Percentiles rank a stretch among this genome's conserved stretches.
Conservation (phyloP, 35 echinoderm and acorn worm species). For the Heliocidaris tuberculata region DNA sequence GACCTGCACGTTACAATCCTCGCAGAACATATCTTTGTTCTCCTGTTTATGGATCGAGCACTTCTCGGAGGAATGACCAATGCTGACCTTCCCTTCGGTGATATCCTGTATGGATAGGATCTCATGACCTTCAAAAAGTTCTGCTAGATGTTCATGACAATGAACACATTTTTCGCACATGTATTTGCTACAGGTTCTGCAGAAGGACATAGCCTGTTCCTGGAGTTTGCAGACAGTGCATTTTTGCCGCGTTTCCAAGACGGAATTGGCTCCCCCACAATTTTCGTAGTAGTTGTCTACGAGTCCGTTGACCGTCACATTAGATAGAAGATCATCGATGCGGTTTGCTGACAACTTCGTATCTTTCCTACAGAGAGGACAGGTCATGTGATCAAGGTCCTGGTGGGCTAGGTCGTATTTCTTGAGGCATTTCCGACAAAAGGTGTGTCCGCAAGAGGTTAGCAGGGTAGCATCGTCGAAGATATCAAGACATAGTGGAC, state of each 20-base stretch:
- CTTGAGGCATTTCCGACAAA: not conserved
- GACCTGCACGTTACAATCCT: no score
- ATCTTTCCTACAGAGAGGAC: not conserved
- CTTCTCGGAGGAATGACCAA: no score
- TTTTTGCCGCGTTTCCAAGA: not conserved
- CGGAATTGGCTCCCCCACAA: not conserved
- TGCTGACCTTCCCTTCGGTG: no score
- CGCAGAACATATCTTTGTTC: no score
- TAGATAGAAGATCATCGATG: not conserved
- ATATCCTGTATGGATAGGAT: no score
- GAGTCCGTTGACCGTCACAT: not conserved
- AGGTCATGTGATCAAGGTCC: not conserved
- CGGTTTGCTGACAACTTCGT: not conserved
- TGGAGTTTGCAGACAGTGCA: not conserved
- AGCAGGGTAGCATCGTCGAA: not conserved
- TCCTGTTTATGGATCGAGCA: no score
- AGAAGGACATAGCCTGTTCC: not conserved
- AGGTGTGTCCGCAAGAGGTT: not conserved
- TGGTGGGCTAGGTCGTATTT: not conserved
- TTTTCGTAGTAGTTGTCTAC: not conserved
- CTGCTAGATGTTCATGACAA: not conserved
- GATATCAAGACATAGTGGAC: not conserved
- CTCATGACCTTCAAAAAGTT: not conserved
- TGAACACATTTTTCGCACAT: not conserved
- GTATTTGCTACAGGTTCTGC: not conserved